Evolutionary conservation across 2,797 vertebrate genomes (phyloP).

Genomic region (Coregonus ussuriensis): DNA sequence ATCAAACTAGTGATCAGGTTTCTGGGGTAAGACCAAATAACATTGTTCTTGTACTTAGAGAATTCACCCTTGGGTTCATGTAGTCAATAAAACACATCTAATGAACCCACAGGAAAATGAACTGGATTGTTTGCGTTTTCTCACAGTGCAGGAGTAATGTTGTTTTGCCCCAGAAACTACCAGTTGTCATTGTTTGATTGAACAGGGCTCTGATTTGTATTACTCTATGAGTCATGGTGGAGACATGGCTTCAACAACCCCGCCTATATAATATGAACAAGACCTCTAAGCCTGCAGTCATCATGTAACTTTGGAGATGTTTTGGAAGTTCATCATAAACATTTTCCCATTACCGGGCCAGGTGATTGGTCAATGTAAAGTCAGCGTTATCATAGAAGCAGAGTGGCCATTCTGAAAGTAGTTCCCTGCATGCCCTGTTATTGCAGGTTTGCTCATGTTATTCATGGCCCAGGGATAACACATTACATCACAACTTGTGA

Average conservation of each 20-base stretch:
- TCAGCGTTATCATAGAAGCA: too few relatives aligned
- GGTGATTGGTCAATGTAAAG: background rate
- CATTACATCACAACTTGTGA: too few relatives aligned
- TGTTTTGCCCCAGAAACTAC: background rate
- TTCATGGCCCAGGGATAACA: too few relatives aligned
- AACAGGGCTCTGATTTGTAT: too few relatives aligned
- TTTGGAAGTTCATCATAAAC: constrained; percentile 44
- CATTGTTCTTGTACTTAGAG: too few relatives aligned
- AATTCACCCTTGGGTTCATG: background rate
- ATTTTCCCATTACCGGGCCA: constrained; percentile 20
- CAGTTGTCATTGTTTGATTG: too few relatives aligned
- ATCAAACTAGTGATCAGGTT: background rate
- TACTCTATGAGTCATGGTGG: background rate
- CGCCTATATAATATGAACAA: constrained; percentile 39
- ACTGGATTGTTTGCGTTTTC: constrained; percentile 26
- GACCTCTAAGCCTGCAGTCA: constrained; percentile 25
- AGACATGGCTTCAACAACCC: constrained; percentile 28
- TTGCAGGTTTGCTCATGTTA: too few relatives aligned
- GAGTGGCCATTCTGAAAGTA: too few relatives aligned
- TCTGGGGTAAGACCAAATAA: too few relatives aligned
- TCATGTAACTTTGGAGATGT: constrained; percentile 21
- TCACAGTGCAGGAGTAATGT: background rate
- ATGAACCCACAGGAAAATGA: background rate
- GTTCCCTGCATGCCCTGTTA: too few relatives aligned
- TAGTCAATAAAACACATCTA: background rate